A percentile compares a stretch with the other conserved stretches of the same genome.
These are phyloP conservation scores for Macaca mulatta DNA, from an alignment of 2,113 vertebrate species.

Conservation along the genomic window DNA sequence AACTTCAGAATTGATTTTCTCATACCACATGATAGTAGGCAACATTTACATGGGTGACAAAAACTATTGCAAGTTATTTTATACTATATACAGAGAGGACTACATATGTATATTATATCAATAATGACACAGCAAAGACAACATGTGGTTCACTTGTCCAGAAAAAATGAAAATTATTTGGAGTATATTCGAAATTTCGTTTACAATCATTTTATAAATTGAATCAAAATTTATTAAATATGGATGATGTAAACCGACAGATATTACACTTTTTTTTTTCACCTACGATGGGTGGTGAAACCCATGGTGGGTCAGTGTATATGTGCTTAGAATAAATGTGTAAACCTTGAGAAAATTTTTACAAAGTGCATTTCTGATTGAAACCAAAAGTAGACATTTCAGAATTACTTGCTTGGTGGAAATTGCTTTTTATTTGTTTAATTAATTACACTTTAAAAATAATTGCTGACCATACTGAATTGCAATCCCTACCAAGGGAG, in stretches of 20 bases:
- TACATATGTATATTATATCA: background rate
- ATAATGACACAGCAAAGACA: slow-evolving; percentile 19
- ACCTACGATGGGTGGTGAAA: background rate
- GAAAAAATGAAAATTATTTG: slow-evolving; percentile 35
- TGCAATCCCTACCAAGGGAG: background rate
- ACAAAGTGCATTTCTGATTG: slow-evolving; percentile 33
- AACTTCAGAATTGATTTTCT: slow-evolving; percentile 41
- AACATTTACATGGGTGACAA: background rate
- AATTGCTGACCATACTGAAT: background rate
- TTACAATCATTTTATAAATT: slow-evolving; percentile 1
- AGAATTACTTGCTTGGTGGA: slow-evolving; percentile 7
- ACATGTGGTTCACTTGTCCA: background rate
- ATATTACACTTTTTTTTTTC: slow-evolving; percentile 1
- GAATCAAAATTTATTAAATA: slow-evolving; percentile 17
- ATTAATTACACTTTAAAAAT: background rate
- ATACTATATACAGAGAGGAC: background rate
- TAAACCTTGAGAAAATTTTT: background rate
- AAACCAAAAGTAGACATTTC: slow-evolving; percentile 37
- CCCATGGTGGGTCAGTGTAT: background rate
- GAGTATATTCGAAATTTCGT: slow-evolving; percentile 19
- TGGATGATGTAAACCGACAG: background rate
- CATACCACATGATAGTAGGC: background rate
- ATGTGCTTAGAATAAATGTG: background rate
- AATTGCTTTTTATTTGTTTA: background rate
- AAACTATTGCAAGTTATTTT: background rate